Evolutionary conservation across 2,113 vertebrate species (phyloP).

Genomic region (Prinia subflava): DNA sequence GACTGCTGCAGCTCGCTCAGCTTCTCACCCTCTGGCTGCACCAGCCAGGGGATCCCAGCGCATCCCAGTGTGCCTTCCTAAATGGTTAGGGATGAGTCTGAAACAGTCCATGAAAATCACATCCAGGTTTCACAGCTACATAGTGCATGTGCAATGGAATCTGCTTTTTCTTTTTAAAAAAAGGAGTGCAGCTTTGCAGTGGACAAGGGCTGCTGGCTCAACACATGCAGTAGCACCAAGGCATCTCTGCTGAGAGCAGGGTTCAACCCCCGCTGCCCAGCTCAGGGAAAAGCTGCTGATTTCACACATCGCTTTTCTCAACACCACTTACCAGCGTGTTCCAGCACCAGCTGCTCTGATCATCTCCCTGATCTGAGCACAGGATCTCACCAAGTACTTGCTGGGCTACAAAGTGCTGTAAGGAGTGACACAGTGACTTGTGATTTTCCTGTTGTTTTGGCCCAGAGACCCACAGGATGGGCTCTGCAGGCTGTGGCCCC

Average conservation of each 20-base stretch:
- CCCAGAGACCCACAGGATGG: neutral
- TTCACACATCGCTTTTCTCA: neutral
- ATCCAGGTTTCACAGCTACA: neutral
- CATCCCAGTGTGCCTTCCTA: neutral
- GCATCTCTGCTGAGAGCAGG: neutral
- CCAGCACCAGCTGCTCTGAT: neutral
- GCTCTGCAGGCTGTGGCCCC: neutral
- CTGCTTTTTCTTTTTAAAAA: neutral
- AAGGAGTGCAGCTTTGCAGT: neutral
- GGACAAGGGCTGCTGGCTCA: neutral
- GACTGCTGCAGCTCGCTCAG: fast-evolving
- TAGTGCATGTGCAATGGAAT: neutral
- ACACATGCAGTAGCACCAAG: neutral
- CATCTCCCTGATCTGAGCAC: neutral
- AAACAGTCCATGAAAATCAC: neutral
- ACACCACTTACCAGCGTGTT: neutral
- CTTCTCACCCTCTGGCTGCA: neutral
- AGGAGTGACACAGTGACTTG: neutral
- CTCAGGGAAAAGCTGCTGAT: neutral
- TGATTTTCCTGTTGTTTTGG: neutral
- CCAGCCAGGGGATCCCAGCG: neutral
- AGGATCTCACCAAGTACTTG: neutral
- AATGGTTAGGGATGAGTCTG: neutral
- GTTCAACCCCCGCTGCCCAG: neutral
- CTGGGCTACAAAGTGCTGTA: neutral